Conservation (phyloP, 2,888 invertebrate species). For the Sarcophaga subvicina region DNA sequence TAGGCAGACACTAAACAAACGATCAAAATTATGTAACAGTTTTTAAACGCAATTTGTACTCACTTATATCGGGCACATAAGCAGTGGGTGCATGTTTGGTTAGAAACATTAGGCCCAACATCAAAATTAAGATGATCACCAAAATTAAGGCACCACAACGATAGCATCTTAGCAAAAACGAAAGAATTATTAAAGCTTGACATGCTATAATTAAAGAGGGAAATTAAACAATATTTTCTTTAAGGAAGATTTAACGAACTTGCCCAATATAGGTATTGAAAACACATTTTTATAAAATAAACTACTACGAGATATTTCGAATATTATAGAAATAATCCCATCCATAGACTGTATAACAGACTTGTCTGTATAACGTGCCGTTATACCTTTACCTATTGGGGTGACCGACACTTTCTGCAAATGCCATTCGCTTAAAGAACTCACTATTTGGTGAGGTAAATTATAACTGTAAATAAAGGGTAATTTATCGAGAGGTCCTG, state of each 20-base stretch:
- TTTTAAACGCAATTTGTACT: constrained; percentile 52
- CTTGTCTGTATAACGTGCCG: constrained; percentile 71
- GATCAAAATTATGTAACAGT: not conserved
- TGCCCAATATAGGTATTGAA: constrained; percentile 77
- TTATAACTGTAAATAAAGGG: constrained; percentile 2
- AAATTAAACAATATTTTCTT: not conserved
- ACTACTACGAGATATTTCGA: constrained; percentile 27
- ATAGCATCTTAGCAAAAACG: constrained; percentile 77
- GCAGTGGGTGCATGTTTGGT: constrained; percentile 77
- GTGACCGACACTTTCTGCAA: constrained; percentile 74
- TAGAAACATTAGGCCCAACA: constrained; percentile 77
- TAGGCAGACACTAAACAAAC: constrained; percentile 75
- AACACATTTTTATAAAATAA: constrained; percentile 77
- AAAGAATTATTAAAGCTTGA: constrained; percentile 75
- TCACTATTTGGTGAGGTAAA: constrained; percentile 71
- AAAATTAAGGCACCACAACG: constrained; percentile 77
- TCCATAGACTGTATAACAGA: constrained; percentile 72
- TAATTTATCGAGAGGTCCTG: constrained; percentile 41
- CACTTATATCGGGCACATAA: constrained; percentile 78
- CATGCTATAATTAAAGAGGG: constrained; percentile 71
- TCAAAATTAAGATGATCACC: constrained; percentile 74
- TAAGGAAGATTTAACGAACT: constrained; percentile 28
- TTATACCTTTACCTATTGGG: constrained; percentile 70
- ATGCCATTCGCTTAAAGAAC: constrained; percentile 77
- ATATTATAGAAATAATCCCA: no score